Conservation (phyloP, 2,888 invertebrate species). For the Agriotes lineatus region DNA sequence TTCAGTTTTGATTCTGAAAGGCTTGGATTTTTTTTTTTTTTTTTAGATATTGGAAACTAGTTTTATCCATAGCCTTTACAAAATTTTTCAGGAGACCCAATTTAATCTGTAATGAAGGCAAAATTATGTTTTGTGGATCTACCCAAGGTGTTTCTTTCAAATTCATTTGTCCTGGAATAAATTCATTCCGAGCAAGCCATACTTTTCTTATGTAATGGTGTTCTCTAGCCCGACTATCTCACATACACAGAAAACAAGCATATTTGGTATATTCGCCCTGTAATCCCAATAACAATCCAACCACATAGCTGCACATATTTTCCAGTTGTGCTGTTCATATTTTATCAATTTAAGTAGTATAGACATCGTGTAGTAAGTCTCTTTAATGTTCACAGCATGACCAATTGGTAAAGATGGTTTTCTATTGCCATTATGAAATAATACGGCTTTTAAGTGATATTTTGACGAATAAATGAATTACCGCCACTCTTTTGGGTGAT, state of each 20-base stretch:
- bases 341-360: neutral
- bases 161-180: neutral
- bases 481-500: neutral
- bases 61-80: neutral
- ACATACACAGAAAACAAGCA: conserved; percentile 51
- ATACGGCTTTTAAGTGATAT: neutral
- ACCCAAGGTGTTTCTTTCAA: neutral
- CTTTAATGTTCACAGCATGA: neutral
- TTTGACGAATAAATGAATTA: neutral
- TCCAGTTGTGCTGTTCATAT: neutral
- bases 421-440: neutral
- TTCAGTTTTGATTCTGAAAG: neutral
- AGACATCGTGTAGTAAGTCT: neutral
- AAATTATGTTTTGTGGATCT: conserved; percentile 28
- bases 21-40: neutral
- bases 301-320: conserved; percentile 31
- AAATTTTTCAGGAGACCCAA: neutral
- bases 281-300: conserved; percentile 6
- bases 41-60: neutral
- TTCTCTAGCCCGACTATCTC: conserved; percentile 50
- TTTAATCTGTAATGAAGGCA: conserved; percentile 22
- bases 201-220: conserved; percentile 43
- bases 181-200: conserved; percentile 39
- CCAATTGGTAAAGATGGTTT: neutral
- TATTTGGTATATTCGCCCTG: conserved; percentile 52